Conservation (phyloP, 2,888 invertebrate genomes). For the Lithophane socia region DNA sequence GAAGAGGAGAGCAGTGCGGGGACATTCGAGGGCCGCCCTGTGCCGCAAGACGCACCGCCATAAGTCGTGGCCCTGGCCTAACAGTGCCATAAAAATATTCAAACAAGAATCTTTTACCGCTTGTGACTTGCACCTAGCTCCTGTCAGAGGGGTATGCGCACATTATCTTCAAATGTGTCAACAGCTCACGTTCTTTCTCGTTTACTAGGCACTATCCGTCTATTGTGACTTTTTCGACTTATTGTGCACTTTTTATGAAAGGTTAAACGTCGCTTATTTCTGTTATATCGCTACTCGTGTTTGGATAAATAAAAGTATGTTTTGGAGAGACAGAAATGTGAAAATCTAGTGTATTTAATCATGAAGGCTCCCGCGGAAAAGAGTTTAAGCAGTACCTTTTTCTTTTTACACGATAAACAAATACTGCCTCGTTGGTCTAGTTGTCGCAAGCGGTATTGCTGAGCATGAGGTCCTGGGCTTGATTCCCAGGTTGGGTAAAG, state of each 20-base stretch:
- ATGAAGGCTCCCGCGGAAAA: too few relatives aligned
- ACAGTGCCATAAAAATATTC: not conserved
- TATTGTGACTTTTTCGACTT: conserved; percentile 79
- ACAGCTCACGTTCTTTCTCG: conserved; percentile 86
- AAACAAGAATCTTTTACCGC: not conserved
- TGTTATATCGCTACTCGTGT: conserved; percentile 40
- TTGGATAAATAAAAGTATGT: conserved; percentile 18
- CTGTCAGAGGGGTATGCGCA: conserved; percentile 82
- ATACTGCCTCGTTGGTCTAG: not conserved
- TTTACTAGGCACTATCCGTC: conserved; percentile 81
- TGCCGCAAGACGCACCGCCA: too few relatives aligned
- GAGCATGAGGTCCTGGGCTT: too few relatives aligned
- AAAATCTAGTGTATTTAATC: not conserved
- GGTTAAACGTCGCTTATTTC: conserved; percentile 55
- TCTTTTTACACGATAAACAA: not conserved
- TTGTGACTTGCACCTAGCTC: conserved; percentile 65
- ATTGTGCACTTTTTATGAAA: conserved; percentile 74
- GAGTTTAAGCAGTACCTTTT: not conserved
- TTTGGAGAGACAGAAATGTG: not conserved
- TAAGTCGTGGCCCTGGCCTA: too few relatives aligned
- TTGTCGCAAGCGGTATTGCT: too few relatives aligned
- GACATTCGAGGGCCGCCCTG: too few relatives aligned
- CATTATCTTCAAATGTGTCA: conserved; percentile 90
- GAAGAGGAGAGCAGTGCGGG: too few relatives aligned
- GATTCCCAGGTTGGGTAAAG: too few relatives aligned